Base-by-base conservation (phyloP, 2,888 invertebrate species). In the Bellardia pandia region DNA sequence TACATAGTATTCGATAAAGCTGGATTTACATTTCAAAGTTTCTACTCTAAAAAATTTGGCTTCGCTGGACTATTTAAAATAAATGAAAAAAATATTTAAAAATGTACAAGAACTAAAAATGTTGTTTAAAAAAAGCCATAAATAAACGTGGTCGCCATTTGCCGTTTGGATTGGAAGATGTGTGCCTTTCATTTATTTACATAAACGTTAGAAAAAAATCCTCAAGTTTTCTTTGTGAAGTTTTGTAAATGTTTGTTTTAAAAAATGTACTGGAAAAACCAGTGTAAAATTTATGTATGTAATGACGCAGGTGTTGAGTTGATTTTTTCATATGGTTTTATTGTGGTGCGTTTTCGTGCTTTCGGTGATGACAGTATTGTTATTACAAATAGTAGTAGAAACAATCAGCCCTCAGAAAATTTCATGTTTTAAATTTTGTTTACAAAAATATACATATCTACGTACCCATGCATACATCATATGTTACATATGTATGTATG, bases 191-290 rank as follows among this genome's bases (percentile, higher is more conserved):
- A 37, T 23, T 58, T 58, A 23, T 58, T 9, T 5, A 9, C 8
- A 37, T 13, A 45, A 45, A 13, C 11, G 30, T 7, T 37, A 23
- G 16, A 71, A 51, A 60, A 62, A 37, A 37, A 1, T 30, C 23
- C 23, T 6, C 14, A 11, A 51, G 8, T 51, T n/a, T 45, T 8
- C 45, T 48, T 74, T 8, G 11, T 53, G 4, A 30, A 37, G 30
- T 42, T 42, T 66, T 53, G 23, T 14, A 8, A 40, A 58, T 40
- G 42, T 66, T 60, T 60, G 9, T n/a, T 45, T 48, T 45, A 40
- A 23, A 69, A 58, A 72, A 69, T 6, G 48, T 40, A 71, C 80
- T 76, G 56, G 81, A 81, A 81, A 86, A 86, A 86, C 81, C 64
- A 23, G 85, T 74, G 56, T 45, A 5, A 13, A 62, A 45, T 30